Base-by-base conservation (phyloP, 1,140 invertebrate species). In the Drosophila chauvacae region DNA sequence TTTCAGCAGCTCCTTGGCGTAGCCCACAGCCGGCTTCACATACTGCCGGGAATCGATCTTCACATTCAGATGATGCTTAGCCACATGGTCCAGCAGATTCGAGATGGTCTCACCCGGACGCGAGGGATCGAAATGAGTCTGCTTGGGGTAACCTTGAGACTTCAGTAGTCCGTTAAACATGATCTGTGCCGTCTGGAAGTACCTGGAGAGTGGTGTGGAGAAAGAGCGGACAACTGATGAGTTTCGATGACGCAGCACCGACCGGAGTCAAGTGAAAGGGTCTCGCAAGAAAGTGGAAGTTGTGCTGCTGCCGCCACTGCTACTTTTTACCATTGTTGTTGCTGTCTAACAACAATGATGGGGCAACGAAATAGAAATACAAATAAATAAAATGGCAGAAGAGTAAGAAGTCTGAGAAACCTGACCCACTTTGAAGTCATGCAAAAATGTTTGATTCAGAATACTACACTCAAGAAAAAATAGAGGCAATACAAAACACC, bases 131-230 rank as follows among this genome's bases (percentile, higher is more conserved):
- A 97, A 95, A 79, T 95, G 94, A 0, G 94, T 94, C 3, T 94
- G 93, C 80, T 96, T 96, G 0, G 96, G 96, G 61, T 96, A 95
- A 37, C 96, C 96, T 84, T 96, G 95, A 30, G 95, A 94, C 76
- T 96, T 96, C 2, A 97, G 90, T 84, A 96, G 96, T 60, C 95
- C 95, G 90, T 97, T 97, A 18, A 95, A 94, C 57, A 97, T 94
- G 76, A 95, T 95, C 81, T 96, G 95, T 0, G 93, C 94, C 0
- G 95, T 95, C 51, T 94, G 91, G 47, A 96, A 83, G 80, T 96
- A 96, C 72, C 96, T 96, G 93, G 61, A 75, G 65, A 48, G 73
- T 47, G 30, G 73, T 47, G 30, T 23, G 33, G 53, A 35, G 51
- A 51, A 73, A 68, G 71, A 39, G 56, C 50, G 35, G 63, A 62